A percentile compares a stretch with the other conserved stretches of the same genome.
Evolutionary conservation across 2,113 vertebrate species (phyloP).

Genomic region (Callipepla squamata): DNA sequence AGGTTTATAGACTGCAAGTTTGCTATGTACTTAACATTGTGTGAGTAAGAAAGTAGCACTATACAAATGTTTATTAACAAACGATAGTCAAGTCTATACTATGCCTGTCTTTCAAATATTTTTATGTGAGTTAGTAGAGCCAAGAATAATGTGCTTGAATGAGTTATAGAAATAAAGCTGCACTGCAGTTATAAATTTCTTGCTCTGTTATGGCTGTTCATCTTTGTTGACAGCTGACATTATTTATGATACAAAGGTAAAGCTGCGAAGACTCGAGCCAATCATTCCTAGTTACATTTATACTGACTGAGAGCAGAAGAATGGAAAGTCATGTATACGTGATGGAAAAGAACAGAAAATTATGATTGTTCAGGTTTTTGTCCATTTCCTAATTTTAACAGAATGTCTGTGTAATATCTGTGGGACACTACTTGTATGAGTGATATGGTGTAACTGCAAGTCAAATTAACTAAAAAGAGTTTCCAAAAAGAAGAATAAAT

Average conservation of each 20-base stretch:
- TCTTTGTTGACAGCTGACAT: neutral
- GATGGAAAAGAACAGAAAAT: neutral
- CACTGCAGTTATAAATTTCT: neutral
- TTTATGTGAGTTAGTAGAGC: neutral
- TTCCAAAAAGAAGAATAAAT: neutral
- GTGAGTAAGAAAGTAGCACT: neutral
- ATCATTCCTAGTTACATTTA: neutral
- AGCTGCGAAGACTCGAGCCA: neutral
- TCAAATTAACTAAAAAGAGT: slow-evolving; percentile 34
- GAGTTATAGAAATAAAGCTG: neutral
- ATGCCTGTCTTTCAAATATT: neutral
- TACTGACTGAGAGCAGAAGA: neutral
- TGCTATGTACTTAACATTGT: neutral
- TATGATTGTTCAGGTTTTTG: neutral
- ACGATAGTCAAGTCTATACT: neutral
- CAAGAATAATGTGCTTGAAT: neutral
- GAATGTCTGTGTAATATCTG: neutral
- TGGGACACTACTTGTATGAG: neutral
- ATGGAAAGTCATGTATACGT: neutral
- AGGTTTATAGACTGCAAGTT: neutral
- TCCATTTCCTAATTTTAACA: neutral
- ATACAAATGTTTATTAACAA: neutral
- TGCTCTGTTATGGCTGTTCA: neutral
- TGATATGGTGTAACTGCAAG: neutral
- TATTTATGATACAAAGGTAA: neutral